phyloP scores from a whole-genome alignment of 2,113 vertebrate genomes.

The Corythornis madagascariensis region DNA sequence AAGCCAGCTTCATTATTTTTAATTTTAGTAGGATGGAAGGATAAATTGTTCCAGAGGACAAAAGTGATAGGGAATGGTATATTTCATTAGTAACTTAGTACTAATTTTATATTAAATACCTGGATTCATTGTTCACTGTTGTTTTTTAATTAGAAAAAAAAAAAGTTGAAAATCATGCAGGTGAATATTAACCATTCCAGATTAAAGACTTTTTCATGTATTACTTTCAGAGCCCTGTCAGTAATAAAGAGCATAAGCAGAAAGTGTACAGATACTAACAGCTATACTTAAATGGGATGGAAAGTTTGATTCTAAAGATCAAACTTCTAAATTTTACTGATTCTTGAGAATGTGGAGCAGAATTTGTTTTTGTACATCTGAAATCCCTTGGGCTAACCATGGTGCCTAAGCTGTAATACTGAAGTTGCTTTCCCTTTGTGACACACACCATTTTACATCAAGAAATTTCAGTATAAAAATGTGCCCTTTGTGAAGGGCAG shows the following conservation, averaged over 20 bases:
- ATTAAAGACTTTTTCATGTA: neutral
- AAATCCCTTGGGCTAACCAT: neutral
- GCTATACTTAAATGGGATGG: neutral
- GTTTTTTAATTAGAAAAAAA: neutral
- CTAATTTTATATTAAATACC: neutral
- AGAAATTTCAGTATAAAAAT: neutral
- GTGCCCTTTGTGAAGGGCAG: neutral
- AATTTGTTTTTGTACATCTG: neutral
- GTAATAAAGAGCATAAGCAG: neutral
- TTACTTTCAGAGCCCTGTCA: neutral
- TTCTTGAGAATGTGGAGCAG: neutral
- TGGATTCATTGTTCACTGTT: neutral
- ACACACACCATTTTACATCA: neutral
- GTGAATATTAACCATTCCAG: neutral
- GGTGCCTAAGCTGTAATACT: neutral
- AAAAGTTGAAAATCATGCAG: neutral
- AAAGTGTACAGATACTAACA: neutral
- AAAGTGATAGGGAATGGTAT: neutral
- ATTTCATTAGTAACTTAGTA: neutral
- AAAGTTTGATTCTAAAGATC: neutral
- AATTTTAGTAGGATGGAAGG: neutral
- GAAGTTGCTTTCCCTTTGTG: neutral
- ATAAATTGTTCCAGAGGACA: neutral
- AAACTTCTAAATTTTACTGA: neutral
- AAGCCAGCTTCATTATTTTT: conserved; percentile 5